phyloP scores from a whole-genome alignment of 1,140 invertebrate genomes.

The Solenopsis fugax region DNA sequence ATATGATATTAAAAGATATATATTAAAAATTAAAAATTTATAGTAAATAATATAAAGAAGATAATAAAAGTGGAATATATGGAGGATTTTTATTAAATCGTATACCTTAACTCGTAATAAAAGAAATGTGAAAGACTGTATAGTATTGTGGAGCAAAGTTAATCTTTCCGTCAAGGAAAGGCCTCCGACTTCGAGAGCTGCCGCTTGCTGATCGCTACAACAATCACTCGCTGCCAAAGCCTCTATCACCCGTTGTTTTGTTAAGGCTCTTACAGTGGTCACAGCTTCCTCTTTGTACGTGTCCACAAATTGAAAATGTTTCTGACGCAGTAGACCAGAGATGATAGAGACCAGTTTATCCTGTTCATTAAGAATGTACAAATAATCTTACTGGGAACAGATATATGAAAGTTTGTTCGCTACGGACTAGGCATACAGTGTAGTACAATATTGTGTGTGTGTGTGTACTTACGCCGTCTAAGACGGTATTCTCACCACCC shows the following conservation, averaged over 20 bases:
- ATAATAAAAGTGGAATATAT: neutral
- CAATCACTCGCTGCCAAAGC: conserved; percentile 90
- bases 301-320: conserved; percentile 95
- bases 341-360: conserved; percentile 96
- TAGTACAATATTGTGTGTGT: conserved; percentile 18
- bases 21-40: neutral
- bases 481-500: conserved; percentile 88
- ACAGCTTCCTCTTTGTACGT: conserved; percentile 96
- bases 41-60: neutral
- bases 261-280: conserved; percentile 94
- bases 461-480: conserved; percentile 87
- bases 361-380: conserved; percentile 84
- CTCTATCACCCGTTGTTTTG: conserved; percentile 96
- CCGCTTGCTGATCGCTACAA: conserved; percentile 86
- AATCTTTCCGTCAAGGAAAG: conserved; percentile 93
- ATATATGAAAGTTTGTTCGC: conserved; percentile 68
- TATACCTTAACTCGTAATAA: conserved; percentile 89
- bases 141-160: conserved; percentile 91
- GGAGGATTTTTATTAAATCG: neutral
- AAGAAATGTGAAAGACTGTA: conserved; percentile 87
- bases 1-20: neutral
- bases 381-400: conserved; percentile 75
- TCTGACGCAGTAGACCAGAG: conserved; percentile 94
- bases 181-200: conserved; percentile 84
- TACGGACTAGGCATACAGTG: conserved; percentile 59